Percentiles rank a stretch among this genome's conserved stretches.
These are phyloP conservation scores for Gasteruption jaculator DNA, from an alignment of 2,888 invertebrate genomes.

Conservation along the genomic window DNA sequence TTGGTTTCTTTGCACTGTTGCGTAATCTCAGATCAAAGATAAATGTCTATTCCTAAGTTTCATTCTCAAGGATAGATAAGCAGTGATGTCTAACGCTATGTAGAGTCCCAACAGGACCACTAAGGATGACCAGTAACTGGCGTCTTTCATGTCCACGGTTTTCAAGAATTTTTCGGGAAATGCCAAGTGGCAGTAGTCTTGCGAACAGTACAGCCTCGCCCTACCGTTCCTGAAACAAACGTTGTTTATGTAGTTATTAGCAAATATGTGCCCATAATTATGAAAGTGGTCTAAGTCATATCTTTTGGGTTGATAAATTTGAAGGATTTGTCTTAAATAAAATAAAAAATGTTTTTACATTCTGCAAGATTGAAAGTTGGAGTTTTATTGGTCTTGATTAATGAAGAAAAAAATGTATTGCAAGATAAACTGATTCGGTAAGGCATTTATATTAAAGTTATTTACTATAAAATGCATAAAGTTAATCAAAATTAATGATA, in stretches of 20 bases:
- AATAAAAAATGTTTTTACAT: no score
- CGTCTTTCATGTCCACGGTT: conserved; percentile 66
- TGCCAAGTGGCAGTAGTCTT: conserved; percentile 71
- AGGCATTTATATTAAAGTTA: conserved; percentile 4
- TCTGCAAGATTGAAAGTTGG: no score
- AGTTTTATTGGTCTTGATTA: no score
- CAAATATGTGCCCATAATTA: no score
- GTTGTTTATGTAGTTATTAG: no score
- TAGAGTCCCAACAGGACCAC: conserved; percentile 64
- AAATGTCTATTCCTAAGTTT: conserved; percentile 61
- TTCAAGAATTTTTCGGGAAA: conserved; percentile 70
- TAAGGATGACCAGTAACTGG: conserved; percentile 64
- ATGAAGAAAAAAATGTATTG: no score
- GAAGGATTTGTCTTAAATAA: no score
- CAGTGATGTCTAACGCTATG: conserved; percentile 59
- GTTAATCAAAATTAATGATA: conserved; percentile 1
- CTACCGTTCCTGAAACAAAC: conserved; percentile 63
- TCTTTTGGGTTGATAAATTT: no score
- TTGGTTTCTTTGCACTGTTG: no score
- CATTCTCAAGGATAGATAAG: conserved; percentile 66
- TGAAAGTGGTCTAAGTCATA: no score
- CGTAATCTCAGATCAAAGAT: no score
- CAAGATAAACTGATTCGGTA: no score
- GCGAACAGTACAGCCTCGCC: conserved; percentile 68
- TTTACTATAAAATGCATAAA: background rate